Evolutionary conservation across 2,797 vertebrate species (phyloP), one percentile per base, ranked within the genome.

Genomic region (Notolepis coatsorum): DNA sequence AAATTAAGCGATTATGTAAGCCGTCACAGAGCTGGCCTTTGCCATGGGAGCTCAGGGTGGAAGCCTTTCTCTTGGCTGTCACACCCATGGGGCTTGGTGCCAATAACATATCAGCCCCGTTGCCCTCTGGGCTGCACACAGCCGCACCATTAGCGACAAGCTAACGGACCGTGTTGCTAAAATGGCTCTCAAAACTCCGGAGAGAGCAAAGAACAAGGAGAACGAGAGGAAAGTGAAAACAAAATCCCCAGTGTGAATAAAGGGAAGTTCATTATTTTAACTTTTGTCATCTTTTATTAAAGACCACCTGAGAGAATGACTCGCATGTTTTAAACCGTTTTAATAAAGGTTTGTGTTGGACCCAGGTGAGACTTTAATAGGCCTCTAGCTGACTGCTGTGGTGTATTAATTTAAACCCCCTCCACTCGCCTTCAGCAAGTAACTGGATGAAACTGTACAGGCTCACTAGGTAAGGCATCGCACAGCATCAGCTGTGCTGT

Each of bases 1-100:
- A 76, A 84, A 79, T 69, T 24, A 77, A 73, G 68, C 42, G 68
- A 83, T 86, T 81, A 79, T 72, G 50, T 71, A 77, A 79, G 69
- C 65, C 12, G 39, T 71, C 46, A 63, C 38, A 8, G 64, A 67
- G 61, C 27, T 25, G 51, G 61, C 54, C 66, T 73, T 58, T 65
- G 45, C 42, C 24, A 23, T 31, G 55, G 62, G 43, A 55, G 51
- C 59, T 71, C n/a, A n/a, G 30, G 15, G 62, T 50, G 56, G 46
- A 68, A 53, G 59, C 51, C 58, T 59, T 46, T 71, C 75, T 61
- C 38, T 15, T 39, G 61, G 49, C 59, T 66, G 59, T 66, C 38
- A 38, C 18, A 59, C 72, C 74, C 61, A 15, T 12, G 65, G 65
- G 81, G 48, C 50, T 46, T 42, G 20, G 30, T 68, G 65, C 68